phyloP scores from a whole-genome alignment of 2,113 vertebrate genomes.

The Aldabrachelys gigantea region DNA sequence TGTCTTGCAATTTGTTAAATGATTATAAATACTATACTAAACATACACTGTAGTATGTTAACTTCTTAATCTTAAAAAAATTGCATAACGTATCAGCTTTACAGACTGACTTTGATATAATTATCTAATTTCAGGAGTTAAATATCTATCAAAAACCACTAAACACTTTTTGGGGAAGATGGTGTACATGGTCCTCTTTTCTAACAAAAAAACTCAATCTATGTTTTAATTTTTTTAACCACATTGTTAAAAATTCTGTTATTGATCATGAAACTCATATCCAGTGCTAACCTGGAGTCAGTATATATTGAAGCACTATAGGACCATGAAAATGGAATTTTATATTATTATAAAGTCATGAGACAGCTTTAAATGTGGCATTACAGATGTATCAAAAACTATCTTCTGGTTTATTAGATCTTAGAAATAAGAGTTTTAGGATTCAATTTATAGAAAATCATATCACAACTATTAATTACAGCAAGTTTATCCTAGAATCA shows the following conservation, averaged over 20 bases:
- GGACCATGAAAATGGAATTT: background rate
- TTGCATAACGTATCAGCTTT: background rate
- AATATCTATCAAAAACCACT: background rate
- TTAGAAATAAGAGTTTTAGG: background rate
- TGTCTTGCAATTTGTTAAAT: background rate
- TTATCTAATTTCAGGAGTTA: background rate
- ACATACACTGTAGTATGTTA: background rate
- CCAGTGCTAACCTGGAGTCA: background rate
- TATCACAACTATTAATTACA: background rate
- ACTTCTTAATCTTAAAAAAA: background rate
- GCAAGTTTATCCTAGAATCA: background rate
- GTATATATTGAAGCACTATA: background rate
- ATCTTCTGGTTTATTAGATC: background rate
- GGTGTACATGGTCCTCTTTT: background rate
- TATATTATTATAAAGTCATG: background rate
- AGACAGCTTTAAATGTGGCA: background rate
- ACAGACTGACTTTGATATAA: background rate
- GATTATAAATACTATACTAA: background rate
- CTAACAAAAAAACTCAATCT: background rate
- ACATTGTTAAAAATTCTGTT: background rate
- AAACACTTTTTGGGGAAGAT: background rate
- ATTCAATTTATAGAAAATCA: accelerated
- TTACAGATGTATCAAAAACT: background rate
- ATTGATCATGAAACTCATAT: background rate
- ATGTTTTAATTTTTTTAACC: background rate